Conservation (phyloP, 2,888 invertebrate genomes). For the Caenorhabditis imperialis region DNA sequence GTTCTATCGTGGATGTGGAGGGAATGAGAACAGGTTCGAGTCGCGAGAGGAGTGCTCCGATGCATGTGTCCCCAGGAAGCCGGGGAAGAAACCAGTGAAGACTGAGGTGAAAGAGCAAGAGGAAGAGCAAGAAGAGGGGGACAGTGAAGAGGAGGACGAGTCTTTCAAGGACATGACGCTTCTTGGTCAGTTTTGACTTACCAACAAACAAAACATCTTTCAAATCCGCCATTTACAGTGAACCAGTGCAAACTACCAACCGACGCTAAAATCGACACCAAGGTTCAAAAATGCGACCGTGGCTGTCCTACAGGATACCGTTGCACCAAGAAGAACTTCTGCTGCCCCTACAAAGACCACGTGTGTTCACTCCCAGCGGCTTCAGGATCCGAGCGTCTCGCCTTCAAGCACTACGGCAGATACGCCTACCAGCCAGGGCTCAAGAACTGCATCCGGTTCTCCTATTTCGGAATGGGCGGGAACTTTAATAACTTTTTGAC, state of each 20-base stretch:
- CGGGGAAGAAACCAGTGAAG: conserved; percentile 11
- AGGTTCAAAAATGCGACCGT: conserved; percentile 53
- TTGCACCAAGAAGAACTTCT: conserved; percentile 58
- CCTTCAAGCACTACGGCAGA: conserved; percentile 68
- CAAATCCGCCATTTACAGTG: no score
- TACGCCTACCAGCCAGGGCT: conserved; percentile 66
- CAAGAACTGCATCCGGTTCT: conserved; percentile 71
- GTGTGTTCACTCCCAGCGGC: conserved; percentile 65
- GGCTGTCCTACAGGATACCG: conserved; percentile 59
- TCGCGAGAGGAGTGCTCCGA: conserved; percentile 66
- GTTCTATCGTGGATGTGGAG: conserved; percentile 70
- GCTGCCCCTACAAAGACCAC: conserved; percentile 71
- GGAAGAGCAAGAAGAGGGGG: conserved; percentile 5
- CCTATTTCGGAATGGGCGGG: conserved; percentile 72
- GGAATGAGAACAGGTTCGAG: conserved; percentile 73
- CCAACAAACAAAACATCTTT: neutral
- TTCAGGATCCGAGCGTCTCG: conserved; percentile 65
- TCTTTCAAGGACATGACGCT: conserved; percentile 44
- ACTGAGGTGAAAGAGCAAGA: conserved; percentile 14
- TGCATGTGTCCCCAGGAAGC: conserved; percentile 50
- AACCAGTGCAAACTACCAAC: conserved; percentile 56
- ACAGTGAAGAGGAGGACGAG: conserved; percentile 12
- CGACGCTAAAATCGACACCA: conserved; percentile 60
- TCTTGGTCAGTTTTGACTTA: conserved; percentile 14
- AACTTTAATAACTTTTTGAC: conserved; percentile 74